Percentiles rank a stretch among this genome's conserved stretches.
phyloP scores from a whole-genome alignment of 2,888 invertebrate species.

The Helleia helle region DNA sequence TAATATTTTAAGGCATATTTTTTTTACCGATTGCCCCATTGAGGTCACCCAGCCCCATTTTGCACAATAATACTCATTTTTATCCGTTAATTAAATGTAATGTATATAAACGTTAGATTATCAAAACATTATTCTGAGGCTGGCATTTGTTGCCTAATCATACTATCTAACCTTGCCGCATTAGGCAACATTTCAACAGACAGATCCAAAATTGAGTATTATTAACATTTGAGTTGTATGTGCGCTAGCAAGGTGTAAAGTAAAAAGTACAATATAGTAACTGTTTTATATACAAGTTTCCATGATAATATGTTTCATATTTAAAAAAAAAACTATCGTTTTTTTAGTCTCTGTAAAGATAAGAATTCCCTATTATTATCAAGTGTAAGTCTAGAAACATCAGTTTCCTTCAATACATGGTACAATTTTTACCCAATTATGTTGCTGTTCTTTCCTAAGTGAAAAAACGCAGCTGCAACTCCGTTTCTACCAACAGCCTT shows the following conservation, averaged over 20 bases:
- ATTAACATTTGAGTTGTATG: slow-evolving; percentile 8
- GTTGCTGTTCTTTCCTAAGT: slow-evolving; percentile 40
- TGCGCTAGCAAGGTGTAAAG: neutral
- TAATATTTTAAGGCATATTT: no score
- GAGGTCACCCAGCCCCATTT: slow-evolving; percentile 13
- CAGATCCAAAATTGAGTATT: slow-evolving; percentile 26
- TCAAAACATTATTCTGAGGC: slow-evolving; percentile 31
- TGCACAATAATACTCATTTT: slow-evolving; percentile 17
- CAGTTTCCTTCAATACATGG: no score
- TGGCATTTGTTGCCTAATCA: slow-evolving; percentile 36
- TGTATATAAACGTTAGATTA: slow-evolving; percentile 30
- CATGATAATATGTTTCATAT: no score
- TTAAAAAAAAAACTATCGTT: no score
- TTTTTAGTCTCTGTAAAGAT: no score
- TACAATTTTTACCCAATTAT: neutral
- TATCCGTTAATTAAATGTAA: slow-evolving; percentile 18
- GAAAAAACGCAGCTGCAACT: slow-evolving; percentile 27
- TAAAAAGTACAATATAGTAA: no score
- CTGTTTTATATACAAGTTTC: no score
- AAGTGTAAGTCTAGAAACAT: no score
- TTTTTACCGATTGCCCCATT: slow-evolving; percentile 7
- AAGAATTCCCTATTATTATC: no score
- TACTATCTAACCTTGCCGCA: slow-evolving; percentile 40
- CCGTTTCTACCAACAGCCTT: slow-evolving; percentile 52
- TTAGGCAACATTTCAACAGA: slow-evolving; percentile 40